Evolutionary conservation across 2,113 vertebrate genomes (phyloP).

Genomic region (Lasiurus cinereus): DNA sequence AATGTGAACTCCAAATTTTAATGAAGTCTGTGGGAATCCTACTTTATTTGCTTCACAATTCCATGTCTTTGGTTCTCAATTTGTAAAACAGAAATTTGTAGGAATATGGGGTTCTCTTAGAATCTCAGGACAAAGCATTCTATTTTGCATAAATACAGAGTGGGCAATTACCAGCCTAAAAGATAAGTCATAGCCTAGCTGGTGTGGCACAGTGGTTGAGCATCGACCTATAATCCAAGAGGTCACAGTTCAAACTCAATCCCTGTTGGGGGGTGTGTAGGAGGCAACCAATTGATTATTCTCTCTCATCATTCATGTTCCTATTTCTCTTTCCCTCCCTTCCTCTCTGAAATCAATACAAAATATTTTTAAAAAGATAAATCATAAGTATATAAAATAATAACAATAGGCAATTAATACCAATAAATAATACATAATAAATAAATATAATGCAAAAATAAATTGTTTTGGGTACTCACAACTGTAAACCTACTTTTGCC

Average conservation of each 20-base stretch:
- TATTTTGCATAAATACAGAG: not conserved
- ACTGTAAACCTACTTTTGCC: not conserved
- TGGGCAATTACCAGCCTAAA: not conserved
- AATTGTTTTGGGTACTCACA: not conserved
- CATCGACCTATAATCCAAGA: too few species aligned
- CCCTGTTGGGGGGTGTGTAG: too few species aligned
- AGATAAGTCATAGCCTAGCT: too few species aligned
- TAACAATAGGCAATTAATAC: not conserved
- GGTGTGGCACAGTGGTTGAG: too few species aligned
- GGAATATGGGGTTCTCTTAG: not conserved
- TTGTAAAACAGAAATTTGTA: not conserved
- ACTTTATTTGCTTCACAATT: slow-evolving; percentile 27
- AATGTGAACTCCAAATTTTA: not conserved
- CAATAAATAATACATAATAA: not conserved
- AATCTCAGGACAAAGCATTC: not conserved
- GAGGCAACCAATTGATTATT: too few species aligned
- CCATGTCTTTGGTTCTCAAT: slow-evolving; percentile 14
- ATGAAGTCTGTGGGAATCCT: slow-evolving; percentile 25
- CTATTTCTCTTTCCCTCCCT: too few species aligned
- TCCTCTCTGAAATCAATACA: too few species aligned
- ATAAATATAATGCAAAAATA: not conserved
- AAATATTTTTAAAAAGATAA: not conserved
- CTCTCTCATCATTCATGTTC: too few species aligned
- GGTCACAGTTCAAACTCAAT: too few species aligned
- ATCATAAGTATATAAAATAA: not conserved